Evolutionary conservation across 2,888 invertebrate genomes (phyloP).

Genomic region (Pandemis cinnamomeana): DNA sequence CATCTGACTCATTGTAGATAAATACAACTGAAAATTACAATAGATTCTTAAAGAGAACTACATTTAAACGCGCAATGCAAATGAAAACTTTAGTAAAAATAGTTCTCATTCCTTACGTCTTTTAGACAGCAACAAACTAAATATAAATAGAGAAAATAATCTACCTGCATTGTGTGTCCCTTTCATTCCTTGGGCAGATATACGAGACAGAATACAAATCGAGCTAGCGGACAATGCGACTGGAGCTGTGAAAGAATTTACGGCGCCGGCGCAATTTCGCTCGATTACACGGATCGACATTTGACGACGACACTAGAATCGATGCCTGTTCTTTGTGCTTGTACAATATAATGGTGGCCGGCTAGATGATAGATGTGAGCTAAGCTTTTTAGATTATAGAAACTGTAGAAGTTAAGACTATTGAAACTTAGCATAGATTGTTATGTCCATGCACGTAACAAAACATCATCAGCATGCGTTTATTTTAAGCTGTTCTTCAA

Average conservation of each 20-base stretch:
- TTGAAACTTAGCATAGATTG: too few relatives aligned
- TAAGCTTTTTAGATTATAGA: too few relatives aligned
- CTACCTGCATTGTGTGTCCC: slow-evolving; percentile 6
- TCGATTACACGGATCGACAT: slow-evolving; percentile 31
- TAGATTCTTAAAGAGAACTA: neutral
- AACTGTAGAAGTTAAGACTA: too few relatives aligned
- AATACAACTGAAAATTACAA: neutral
- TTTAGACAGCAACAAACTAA: slow-evolving; percentile 29
- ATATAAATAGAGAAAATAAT: slow-evolving; percentile 34
- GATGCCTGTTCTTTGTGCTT: neutral
- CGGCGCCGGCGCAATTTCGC: slow-evolving; percentile 34
- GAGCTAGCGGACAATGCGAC: slow-evolving; percentile 29
- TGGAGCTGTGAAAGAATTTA: slow-evolving; percentile 35
- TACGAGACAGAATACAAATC: slow-evolving; percentile 34
- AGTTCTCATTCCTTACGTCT: neutral
- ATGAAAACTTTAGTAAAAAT: neutral
- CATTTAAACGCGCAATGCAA: neutral
- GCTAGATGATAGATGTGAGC: neutral
- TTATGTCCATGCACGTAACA: too few relatives aligned
- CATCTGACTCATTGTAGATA: too few relatives aligned
- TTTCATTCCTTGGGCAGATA: slow-evolving; percentile 31
- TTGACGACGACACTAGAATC: slow-evolving; percentile 2
- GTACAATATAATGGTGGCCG: neutral
- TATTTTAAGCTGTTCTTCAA: too few relatives aligned
- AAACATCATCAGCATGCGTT: too few relatives aligned